These are phyloP conservation scores for Ctenopoma kingsleyae DNA, from an alignment of 2,797 vertebrate species.

Conservation along the genomic window DNA sequence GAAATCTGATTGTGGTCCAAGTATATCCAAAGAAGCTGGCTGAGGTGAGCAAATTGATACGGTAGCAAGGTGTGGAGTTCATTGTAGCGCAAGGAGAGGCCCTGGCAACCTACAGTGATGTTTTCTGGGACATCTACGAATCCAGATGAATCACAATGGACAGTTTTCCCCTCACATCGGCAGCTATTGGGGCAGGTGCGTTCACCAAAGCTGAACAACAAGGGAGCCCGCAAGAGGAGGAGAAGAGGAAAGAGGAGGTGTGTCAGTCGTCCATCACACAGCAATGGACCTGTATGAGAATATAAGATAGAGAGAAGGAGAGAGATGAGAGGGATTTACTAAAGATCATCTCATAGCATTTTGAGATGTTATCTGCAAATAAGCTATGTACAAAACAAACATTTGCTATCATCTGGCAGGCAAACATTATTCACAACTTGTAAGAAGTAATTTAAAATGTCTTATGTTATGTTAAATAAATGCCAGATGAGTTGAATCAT, in stretches of 20 bases:
- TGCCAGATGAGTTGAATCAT: not conserved
- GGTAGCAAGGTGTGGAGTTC: slow-evolving; percentile 94
- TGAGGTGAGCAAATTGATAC: slow-evolving; percentile 96
- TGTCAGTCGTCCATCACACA: slow-evolving; percentile 78
- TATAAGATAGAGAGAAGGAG: slow-evolving; percentile 30
- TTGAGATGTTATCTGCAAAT: slow-evolving; percentile 1
- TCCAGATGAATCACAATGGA: slow-evolving; percentile 96
- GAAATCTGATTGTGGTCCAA: slow-evolving; percentile 98
- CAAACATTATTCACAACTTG: slow-evolving; percentile 11
- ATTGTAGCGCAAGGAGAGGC: slow-evolving; percentile 97
- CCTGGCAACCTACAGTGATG: slow-evolving; percentile 95
- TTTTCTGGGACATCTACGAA: slow-evolving; percentile 96
- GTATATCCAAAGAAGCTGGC: slow-evolving; percentile 98
- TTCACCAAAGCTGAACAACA: slow-evolving; percentile 89
- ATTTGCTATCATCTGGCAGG: not conserved
- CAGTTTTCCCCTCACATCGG: slow-evolving; percentile 97
- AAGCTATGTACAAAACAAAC: not conserved
- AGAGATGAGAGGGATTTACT: slow-evolving; percentile 1
- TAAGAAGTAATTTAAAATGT: not conserved
- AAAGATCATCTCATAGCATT: not conserved
- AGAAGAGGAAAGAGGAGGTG: slow-evolving; percentile 83
- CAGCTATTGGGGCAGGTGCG: slow-evolving; percentile 95
- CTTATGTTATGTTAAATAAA: not conserved
- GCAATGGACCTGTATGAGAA: slow-evolving; percentile 74
- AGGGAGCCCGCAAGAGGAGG: slow-evolving; percentile 80